Evolutionary conservation across 1,140 invertebrate species (phyloP).

Genomic region (Drosophila orosa): DNA sequence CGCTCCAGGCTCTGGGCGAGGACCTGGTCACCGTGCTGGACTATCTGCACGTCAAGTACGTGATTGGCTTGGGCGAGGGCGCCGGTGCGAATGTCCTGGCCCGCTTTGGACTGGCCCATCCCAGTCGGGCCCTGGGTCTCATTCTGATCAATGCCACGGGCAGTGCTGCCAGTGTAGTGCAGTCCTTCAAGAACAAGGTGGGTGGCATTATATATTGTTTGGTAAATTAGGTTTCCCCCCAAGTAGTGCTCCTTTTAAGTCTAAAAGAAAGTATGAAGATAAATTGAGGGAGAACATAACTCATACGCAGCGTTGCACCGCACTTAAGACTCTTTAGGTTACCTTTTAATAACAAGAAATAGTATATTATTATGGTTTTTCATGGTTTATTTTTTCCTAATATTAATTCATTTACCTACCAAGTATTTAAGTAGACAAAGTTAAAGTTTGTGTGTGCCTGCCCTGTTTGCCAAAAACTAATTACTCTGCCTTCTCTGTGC

Average conservation of each 20-base stretch:
- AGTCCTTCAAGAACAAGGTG: constrained; percentile 94
- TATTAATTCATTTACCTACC: background rate
- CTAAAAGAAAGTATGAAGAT: background rate
- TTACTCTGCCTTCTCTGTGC: constrained; percentile 15
- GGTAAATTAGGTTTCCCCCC: background rate
- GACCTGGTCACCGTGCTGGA: constrained; percentile 93
- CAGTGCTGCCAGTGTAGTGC: constrained; percentile 93
- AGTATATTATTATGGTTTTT: background rate
- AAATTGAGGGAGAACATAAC: background rate
- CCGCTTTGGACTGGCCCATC: constrained; percentile 92
- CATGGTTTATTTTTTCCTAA: background rate
- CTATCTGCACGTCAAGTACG: constrained; percentile 91
- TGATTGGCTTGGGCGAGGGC: constrained; percentile 94
- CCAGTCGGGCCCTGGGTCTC: constrained; percentile 90
- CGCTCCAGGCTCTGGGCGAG: constrained; percentile 92
- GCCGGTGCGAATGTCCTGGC: constrained; percentile 95
- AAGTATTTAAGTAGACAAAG: background rate
- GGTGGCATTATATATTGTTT: constrained; percentile 20
- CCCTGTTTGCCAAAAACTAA: constrained; percentile 2
- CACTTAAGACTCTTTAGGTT: background rate
- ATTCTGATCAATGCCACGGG: constrained; percentile 95
- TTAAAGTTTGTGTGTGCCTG: background rate
- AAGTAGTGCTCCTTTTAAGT: background rate
- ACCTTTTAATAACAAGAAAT: background rate
- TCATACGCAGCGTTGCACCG: background rate